These are phyloP conservation scores for Rissa tridactyla DNA, from an alignment of 2,113 vertebrate genomes.

Conservation along the genomic window DNA sequence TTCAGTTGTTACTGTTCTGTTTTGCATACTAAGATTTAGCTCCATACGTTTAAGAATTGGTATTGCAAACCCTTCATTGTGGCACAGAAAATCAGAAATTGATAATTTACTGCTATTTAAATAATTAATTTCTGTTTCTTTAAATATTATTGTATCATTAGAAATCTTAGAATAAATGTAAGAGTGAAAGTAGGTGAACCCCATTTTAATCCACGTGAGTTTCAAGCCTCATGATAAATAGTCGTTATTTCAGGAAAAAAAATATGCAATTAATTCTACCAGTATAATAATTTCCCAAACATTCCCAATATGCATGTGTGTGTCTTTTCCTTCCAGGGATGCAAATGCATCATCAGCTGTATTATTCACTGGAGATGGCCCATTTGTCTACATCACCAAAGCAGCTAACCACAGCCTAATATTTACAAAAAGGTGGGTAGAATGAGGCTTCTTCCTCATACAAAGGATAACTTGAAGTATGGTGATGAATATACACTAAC, in stretches of 20 bases:
- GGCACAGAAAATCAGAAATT: not conserved
- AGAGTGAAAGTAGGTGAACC: not conserved
- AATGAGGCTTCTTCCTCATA: not conserved
- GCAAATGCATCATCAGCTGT: constrained; percentile 50
- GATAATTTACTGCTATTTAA: not conserved
- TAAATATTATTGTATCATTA: not conserved
- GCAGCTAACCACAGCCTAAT: constrained; percentile 63
- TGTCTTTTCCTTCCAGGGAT: constrained; percentile 65
- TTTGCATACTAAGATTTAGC: not conserved
- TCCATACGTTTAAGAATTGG: not conserved
- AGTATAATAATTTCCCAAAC: not conserved
- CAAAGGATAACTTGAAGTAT: not conserved
- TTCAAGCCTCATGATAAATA: not conserved
- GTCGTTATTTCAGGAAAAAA: not conserved
- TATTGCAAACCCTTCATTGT: not conserved
- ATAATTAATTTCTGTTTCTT: not conserved
- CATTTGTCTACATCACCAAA: constrained; percentile 73
- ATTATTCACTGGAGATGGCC: constrained; percentile 52
- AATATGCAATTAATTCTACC: not conserved
- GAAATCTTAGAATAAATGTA: not conserved
- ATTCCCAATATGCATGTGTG: not conserved
- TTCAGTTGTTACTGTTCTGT: not conserved
- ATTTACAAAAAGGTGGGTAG: constrained; percentile 67
- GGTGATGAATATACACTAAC: not conserved
- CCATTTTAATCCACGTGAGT: not conserved